Conservation (phyloP, 2,888 invertebrate species). For the Latrodectus hesperus region DNA sequence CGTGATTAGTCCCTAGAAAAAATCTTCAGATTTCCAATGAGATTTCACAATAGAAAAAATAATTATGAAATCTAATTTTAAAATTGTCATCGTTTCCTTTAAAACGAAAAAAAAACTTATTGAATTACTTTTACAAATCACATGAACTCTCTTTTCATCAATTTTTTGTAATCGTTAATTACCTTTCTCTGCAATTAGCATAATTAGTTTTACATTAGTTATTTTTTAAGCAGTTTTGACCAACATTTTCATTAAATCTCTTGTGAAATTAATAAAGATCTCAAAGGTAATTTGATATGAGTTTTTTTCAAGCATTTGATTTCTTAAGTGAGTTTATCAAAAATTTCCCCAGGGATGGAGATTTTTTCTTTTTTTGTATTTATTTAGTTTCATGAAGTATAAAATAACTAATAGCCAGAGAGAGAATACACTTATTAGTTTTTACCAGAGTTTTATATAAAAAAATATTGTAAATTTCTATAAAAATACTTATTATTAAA, state of each 20-base stretch:
- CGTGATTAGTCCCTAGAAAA: conserved; percentile 19
- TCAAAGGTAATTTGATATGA: conserved; percentile 15
- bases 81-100: conserved; percentile 13
- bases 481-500: too few species aligned
- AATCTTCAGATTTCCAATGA: conserved; percentile 10
- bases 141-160: conserved; percentile 10
- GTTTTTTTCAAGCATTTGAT: too few species aligned
- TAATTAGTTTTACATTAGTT: conserved; percentile 53
- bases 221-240: conserved; percentile 12
- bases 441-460: too few species aligned
- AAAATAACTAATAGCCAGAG: too few species aligned
- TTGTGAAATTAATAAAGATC: conserved; percentile 33
- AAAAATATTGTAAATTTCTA: too few species aligned
- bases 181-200: conserved; percentile 46
- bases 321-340: too few species aligned
- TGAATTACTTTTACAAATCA: conserved; percentile 29
- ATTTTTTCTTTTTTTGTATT: too few species aligned
- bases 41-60: not conserved
- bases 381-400: too few species aligned
- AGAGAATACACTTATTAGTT: too few species aligned
- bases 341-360: too few species aligned
- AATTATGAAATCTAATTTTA: not conserved
- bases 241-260: conserved; percentile 35
- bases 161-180: conserved; percentile 39
- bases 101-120: conserved; percentile 6